Percentiles rank a stretch among this genome's conserved stretches.
These are phyloP conservation scores for Trichoplusia ni DNA, from an alignment of 1,140 invertebrate genomes.

Conservation along the genomic window DNA sequence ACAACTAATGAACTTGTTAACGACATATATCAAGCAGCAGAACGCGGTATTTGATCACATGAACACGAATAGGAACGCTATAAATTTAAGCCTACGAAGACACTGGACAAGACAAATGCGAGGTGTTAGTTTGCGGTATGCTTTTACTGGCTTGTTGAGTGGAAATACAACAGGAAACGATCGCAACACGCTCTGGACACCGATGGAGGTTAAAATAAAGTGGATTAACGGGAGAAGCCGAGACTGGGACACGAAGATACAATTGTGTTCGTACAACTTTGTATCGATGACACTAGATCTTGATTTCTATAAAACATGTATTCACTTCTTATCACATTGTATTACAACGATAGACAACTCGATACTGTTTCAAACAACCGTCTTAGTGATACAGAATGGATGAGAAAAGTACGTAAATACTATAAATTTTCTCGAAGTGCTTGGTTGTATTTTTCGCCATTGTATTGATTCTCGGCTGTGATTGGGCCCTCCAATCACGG, in stretches of 20 bases:
- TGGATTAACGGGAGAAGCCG: slow-evolving; percentile 20
- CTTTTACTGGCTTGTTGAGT: slow-evolving; percentile 35
- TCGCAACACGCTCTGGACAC: slow-evolving; percentile 23
- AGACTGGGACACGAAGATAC: slow-evolving; percentile 20
- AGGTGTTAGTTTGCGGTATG: slow-evolving; percentile 37
- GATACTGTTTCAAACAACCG: too few relatives aligned
- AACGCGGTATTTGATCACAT: slow-evolving; percentile 46
- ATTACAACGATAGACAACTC: background rate
- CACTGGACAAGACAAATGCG: slow-evolving; percentile 56
- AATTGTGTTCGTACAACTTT: slow-evolving; percentile 20
- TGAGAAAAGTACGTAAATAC: background rate
- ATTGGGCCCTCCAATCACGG: slow-evolving; percentile 40
- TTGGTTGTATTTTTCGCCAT: background rate
- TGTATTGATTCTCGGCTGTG: slow-evolving; percentile 23
- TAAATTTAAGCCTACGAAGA: slow-evolving; percentile 52
- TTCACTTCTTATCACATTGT: slow-evolving; percentile 2
- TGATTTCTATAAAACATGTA: slow-evolving; percentile 5
- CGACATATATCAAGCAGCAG: slow-evolving; percentile 48
- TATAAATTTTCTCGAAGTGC: background rate
- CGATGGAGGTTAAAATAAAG: slow-evolving; percentile 27
- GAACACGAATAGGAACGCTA: slow-evolving; percentile 47
- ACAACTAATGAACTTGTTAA: slow-evolving; percentile 64
- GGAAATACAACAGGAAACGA: slow-evolving; percentile 36
- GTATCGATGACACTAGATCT: slow-evolving; percentile 15
- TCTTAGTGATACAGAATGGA: too few relatives aligned